Conservation (phyloP, 2,888 invertebrate species). For the Halocaridina rubra region DNA sequence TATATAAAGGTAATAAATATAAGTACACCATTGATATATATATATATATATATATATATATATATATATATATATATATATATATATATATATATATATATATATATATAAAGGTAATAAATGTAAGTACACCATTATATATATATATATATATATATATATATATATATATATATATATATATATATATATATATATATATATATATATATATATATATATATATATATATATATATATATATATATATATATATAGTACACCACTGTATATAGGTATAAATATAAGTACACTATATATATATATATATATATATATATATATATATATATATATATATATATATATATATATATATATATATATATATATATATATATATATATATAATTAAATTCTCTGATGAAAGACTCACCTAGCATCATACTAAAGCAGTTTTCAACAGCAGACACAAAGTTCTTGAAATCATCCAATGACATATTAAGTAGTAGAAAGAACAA, state of each 20-base stretch:
- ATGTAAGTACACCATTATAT: not conserved
- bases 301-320: not conserved
- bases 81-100: not conserved
- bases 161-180: not conserved
- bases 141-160: not conserved
- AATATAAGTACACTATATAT: not conserved
- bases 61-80: not conserved
- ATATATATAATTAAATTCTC: not conserved
- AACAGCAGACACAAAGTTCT: slow-evolving; percentile 68
- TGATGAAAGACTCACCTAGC: slow-evolving; percentile 66
- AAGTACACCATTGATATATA: not conserved
- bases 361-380: not conserved
- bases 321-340: not conserved
- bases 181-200: not conserved
- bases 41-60: not conserved
- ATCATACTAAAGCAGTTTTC: slow-evolving; percentile 70
- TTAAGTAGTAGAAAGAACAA: slow-evolving; percentile 67
- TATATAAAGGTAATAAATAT: not conserved
- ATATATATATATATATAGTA: not conserved
- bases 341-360: not conserved
- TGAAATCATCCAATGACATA: slow-evolving; percentile 65
- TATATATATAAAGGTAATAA: not conserved
- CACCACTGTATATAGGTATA: not conserved
- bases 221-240: not conserved
- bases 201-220: not conserved